Evolutionary conservation across 35 echinoderm and acorn worm genomes (phyloP), one percentile per base, ranked within the genome.

Genomic region (Patiria miniata): DNA sequence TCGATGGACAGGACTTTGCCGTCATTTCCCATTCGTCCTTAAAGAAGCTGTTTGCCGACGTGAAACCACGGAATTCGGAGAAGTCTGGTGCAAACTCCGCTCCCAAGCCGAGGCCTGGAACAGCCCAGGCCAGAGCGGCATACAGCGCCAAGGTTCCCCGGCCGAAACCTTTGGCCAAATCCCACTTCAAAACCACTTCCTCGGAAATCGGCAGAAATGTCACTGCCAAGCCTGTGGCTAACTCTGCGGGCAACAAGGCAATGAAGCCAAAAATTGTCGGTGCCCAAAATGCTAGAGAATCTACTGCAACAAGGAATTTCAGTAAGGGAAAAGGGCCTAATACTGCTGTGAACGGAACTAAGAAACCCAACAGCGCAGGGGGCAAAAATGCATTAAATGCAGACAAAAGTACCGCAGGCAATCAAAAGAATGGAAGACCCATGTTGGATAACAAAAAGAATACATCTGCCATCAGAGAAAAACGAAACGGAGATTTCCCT

Each of bases 201-300:
- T 33, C 86, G 40, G 69, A 79, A 79, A 87, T 87, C 23, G 86
- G 86, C 14, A 79, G 54, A 39, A 40, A 47, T 12, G 42, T 47
- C 42, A 12, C 42, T 6, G 42, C 42, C 42, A 47, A 47, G 12
- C 42, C 42, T 12, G 12, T 6, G 42, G 42, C 42, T 47, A 47
- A 47, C 42, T 6, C 42, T 47, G 4, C 12, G 42, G 42, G 42
- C 42, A 47, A 47, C 42, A 47, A 47, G 42, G 4, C 12, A 47
- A 47, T 12, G 12, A 47, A 47, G 4, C 42, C 42, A 47, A 4
- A 47, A 47, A 4, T 47, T 47, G 42, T 47, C 42, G 12, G 42
- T 12, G 42, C 4, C 42, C 4, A 47, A 12, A 47, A 47, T n/a
- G n/a, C n/a, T n/a, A n/a, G n/a, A 47, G 42, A 47, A 12, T 12